Base-by-base conservation (phyloP, 2,113 vertebrate genomes). In the Bos indicus region DNA sequence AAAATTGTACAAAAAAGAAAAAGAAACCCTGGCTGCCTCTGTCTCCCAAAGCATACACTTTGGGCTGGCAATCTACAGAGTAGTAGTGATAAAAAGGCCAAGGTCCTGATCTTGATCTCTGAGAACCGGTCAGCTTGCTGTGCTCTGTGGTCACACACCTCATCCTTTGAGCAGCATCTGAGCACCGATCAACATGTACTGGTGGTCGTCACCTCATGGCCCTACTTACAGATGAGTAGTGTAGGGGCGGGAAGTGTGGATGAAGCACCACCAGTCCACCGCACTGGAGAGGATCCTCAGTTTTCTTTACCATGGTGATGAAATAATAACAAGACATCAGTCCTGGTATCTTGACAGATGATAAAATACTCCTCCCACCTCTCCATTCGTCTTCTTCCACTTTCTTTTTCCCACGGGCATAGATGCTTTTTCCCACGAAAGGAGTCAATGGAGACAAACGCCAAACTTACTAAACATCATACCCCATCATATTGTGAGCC, bases 81-180 rank as follows among this genome's bases (percentile, higher is more conserved):
- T 67, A 90, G 62, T 92, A n/a, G 62, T 23, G 51, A 60, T 78
- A 28, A 88, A 90, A 95, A 60, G 81, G 85, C 90, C 59, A 87
- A 40, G 78, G 56, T 67, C 59, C 43, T 85, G 54, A 36, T 26
- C 91, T 90, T 83, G 52, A 88, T 78, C 92, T 92, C 57, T 51
- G 83, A 83, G 87, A 36, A 5, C 60, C 17, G 6, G 7, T 40
- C 84, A 48, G 84, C 88, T 54, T 52, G n/a, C 90, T 91, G 16
- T 43, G 84, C 33, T 54, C 57, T 46, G 9, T 0, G 19, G 28
- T 46, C 51, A 48, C 67, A 17, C 59, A 15, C 88, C 1, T 7
- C 81, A n/a, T 14, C 64, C 86, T 82, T 43, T 30, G 48, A 1
- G 10, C 56, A 56, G 46, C 83, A 1, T 83, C 86, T 43, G 78